Base-by-base conservation (phyloP, 2,113 vertebrate species). In the Semicossyphus pulcher region DNA sequence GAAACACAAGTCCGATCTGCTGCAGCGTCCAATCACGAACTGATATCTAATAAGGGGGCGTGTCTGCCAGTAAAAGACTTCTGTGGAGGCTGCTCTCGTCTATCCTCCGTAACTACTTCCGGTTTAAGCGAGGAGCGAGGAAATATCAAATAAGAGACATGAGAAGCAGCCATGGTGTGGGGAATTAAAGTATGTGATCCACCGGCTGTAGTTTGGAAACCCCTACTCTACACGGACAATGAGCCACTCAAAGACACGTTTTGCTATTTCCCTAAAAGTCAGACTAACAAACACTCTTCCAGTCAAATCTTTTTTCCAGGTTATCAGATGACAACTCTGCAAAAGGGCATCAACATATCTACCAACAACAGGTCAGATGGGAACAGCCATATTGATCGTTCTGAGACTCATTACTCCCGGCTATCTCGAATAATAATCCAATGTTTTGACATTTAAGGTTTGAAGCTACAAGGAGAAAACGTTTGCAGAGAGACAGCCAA, bases 401-500 rank as follows among this genome's bases (percentile, higher is more conserved):
- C 59, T 4, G 3, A 62, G 52, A 44, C 41, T 36, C 48, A 52
- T 72, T 51, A 54, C 29, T 41, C 39, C 4, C 36, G 39, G 64
- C 57, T 41, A 72, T 76, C 25, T 68, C 47, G 32, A 49, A 53
- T 42, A 57, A 68, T 75, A 69, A 75, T 61, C 20, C 25, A 45
- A 80, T 49, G 36, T 51, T 32, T 37, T 37, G 29, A 78, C 61
- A 72, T 76, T 78, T 32, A 68, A 75, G 25, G 21, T 70, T 63
- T 83, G 18, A 63, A 31, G 36, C 48, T 16, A 51, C 37, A 36
- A 32, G 15, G n/a, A n/a, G 10, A 31, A 49, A 32, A 47, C 29
- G 7, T 45, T 63, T 58, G 21, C 37, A 60, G 10, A 45, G 51
- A 78, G 23, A 64, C 49, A 51, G 62, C 32, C 18, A 47, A 65